A percentile compares a stretch with the other conserved stretches of the same genome.
These are phyloP conservation scores for Parapristionchus giblindavisi DNA, from an alignment of 2,888 invertebrate genomes.

Conservation along the genomic window DNA sequence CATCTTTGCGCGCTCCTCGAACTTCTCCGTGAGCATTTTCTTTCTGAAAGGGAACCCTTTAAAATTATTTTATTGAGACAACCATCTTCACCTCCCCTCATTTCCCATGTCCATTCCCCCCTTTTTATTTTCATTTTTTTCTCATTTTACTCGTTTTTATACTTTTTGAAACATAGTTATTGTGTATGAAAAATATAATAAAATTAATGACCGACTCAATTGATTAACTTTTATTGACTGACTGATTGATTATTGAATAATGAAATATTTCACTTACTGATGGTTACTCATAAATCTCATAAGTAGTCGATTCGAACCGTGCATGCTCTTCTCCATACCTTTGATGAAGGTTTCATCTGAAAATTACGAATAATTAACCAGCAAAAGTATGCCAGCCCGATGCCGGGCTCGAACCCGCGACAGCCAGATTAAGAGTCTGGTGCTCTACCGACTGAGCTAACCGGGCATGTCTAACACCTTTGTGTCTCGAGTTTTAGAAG, in stretches of 20 bases:
- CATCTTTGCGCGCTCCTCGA: constrained; percentile 59
- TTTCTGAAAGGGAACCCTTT: constrained; percentile 40
- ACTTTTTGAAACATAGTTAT: too few species aligned
- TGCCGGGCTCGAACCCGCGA: constrained; percentile 64
- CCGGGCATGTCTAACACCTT: too few species aligned
- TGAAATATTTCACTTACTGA: constrained; percentile 50
- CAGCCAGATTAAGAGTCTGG: constrained; percentile 67
- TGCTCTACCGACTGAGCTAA: constrained; percentile 68
- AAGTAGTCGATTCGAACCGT: constrained; percentile 55
- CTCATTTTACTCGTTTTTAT: too few species aligned
- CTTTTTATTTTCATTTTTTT: too few species aligned
- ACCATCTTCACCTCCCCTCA: not conserved
- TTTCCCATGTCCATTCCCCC: not conserved
- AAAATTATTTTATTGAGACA: not conserved
- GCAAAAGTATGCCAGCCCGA: too few species aligned
- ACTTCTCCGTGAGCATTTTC: constrained; percentile 63
- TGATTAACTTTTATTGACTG: not conserved
- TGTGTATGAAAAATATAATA: too few species aligned
- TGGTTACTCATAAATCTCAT: constrained; percentile 65
- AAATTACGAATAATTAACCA: not conserved
- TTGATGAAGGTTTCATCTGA: constrained; percentile 43
- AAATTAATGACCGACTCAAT: too few species aligned
- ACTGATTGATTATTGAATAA: not conserved
- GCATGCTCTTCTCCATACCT: constrained; percentile 48
- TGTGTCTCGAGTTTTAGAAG: too few species aligned